Evolutionary conservation across 2,113 vertebrate species (phyloP).

Genomic region (Prolemur simus): DNA sequence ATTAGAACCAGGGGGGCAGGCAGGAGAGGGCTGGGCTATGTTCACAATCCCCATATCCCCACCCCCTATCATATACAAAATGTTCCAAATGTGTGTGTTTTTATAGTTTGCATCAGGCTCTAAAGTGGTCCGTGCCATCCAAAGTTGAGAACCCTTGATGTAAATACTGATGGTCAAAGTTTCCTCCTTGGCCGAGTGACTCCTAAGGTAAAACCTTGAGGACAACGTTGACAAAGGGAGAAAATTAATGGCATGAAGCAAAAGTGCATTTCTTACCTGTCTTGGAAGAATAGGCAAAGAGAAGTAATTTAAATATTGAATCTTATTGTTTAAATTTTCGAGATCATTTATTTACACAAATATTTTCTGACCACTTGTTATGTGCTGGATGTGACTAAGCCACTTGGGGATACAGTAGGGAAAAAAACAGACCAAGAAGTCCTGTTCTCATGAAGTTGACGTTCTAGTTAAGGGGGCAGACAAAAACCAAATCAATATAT

Average conservation of each 20-base stretch:
- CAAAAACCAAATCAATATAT: neutral
- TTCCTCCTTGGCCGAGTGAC: neutral
- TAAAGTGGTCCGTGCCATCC: neutral
- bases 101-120: neutral
- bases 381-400: neutral
- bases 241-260: neutral
- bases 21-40: neutral
- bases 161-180: neutral
- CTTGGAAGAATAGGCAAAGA: neutral
- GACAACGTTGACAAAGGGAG: neutral
- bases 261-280: neutral
- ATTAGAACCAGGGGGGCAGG: neutral
- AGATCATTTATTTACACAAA: neutral
- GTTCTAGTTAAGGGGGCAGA: neutral
- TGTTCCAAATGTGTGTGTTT: neutral
- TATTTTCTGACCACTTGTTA: neutral
- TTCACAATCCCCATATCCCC: accelerated
- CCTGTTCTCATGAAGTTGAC: neutral
- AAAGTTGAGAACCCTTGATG: neutral
- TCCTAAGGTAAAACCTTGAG: neutral
- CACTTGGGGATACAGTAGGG: neutral
- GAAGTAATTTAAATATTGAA: neutral
- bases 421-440: neutral
- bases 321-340: neutral
- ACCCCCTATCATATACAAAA: neutral